Percentiles rank a stretch among this genome's conserved stretches.
phyloP scores from a whole-genome alignment of 2,888 invertebrate genomes.

The Ormia ochracea region DNA sequence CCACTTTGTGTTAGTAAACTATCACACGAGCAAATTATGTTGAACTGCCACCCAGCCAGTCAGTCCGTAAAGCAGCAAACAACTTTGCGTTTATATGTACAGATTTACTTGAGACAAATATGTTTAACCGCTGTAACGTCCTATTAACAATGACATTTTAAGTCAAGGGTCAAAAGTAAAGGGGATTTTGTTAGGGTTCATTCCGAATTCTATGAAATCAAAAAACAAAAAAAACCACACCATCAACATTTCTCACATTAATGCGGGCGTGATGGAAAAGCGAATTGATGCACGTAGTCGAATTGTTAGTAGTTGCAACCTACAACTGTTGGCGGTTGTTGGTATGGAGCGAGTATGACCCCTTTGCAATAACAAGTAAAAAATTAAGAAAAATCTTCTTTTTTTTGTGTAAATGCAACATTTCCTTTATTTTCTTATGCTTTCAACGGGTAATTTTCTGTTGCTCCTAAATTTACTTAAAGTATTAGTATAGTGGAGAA shows the following conservation, averaged over 20 bases:
- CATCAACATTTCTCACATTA: conserved; percentile 73
- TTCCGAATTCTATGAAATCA: conserved; percentile 28
- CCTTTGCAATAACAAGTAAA: conserved; percentile 9
- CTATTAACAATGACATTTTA: conserved; percentile 44
- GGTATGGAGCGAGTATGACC: background rate
- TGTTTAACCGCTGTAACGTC: conserved; percentile 10
- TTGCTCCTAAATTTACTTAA: too few relatives aligned
- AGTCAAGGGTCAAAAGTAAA: conserved; percentile 46
- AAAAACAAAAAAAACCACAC: conserved; percentile 64
- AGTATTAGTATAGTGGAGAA: too few relatives aligned
- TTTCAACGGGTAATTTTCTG: too few relatives aligned
- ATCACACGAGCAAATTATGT: conserved; percentile 11
- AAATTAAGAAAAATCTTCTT: conserved; percentile 18
- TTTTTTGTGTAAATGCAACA: conserved; percentile 50
- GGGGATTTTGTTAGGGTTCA: conserved; percentile 37
- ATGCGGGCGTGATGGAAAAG: conserved; percentile 63
- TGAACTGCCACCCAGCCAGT: background rate
- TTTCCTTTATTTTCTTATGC: conserved; percentile 31
- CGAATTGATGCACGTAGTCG: conserved; percentile 57
- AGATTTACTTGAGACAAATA: conserved; percentile 13
- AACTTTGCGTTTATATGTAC: background rate
- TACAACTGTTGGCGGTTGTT: background rate
- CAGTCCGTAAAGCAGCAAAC: background rate
- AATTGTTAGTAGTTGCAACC: background rate
- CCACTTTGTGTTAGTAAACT: conserved; percentile 14